Evolutionary conservation across 2,797 vertebrate species (phyloP).

Genomic region (Hydrocynus forskahlii): DNA sequence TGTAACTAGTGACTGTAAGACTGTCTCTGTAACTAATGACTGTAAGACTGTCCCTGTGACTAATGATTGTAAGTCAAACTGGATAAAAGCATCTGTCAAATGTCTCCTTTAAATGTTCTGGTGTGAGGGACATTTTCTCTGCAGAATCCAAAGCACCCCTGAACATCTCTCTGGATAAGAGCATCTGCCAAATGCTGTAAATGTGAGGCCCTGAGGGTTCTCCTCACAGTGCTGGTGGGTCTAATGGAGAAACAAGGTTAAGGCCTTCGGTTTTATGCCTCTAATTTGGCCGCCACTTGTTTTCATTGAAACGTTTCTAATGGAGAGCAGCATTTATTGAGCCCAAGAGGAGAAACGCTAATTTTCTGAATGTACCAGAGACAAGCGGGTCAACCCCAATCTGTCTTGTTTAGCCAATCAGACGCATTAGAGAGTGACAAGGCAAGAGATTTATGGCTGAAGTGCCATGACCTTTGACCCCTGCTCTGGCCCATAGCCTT

Average conservation of each 20-base stretch:
- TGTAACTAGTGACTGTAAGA: too few species aligned
- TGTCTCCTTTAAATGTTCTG: too few species aligned
- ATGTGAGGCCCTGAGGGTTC: neutral
- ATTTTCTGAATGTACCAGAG: slow-evolving; percentile 61
- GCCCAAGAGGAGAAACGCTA: slow-evolving; percentile 49
- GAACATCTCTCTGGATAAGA: neutral
- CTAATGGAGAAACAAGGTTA: neutral
- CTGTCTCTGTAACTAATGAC: too few species aligned
- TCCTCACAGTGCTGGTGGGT: neutral
- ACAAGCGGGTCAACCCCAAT: slow-evolving; percentile 62
- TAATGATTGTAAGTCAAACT: too few species aligned
- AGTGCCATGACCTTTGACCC: slow-evolving; percentile 68
- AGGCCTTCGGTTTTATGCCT: neutral
- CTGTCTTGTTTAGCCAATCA: slow-evolving; percentile 71
- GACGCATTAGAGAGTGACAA: slow-evolving; percentile 63
- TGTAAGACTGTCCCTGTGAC: too few species aligned
- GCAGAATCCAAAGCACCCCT: too few species aligned
- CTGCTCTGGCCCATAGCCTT: slow-evolving; percentile 57
- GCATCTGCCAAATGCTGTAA: too few species aligned
- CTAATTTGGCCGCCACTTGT: slow-evolving; percentile 4
- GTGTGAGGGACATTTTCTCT: too few species aligned
- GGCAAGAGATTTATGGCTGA: slow-evolving; percentile 67
- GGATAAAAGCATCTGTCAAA: too few species aligned
- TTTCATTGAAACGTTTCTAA: slow-evolving; percentile 3
- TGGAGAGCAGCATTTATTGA: slow-evolving; percentile 63